phyloP scores from a whole-genome alignment of 2,113 vertebrate genomes.

The Etheostoma cragini region DNA sequence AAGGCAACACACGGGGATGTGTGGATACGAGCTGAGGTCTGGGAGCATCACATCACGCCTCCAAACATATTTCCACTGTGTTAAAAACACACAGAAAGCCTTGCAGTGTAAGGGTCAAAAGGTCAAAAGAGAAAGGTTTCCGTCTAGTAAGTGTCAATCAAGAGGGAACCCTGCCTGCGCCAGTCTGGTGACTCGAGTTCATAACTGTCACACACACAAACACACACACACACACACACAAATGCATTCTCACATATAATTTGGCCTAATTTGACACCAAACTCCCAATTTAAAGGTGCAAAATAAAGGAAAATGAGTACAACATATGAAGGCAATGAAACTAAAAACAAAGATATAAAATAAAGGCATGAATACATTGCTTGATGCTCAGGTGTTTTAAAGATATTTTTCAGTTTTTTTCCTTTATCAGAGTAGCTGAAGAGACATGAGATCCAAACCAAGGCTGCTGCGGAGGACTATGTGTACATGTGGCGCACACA shows the following conservation, averaged over 20 bases:
- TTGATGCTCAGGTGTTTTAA: too few relatives aligned
- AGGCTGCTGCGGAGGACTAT: too few relatives aligned
- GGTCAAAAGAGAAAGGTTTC: constrained; percentile 55
- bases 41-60: background rate
- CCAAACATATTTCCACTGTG: constrained; percentile 30
- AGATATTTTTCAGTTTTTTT: too few relatives aligned
- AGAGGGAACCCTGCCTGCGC: background rate
- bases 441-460: too few relatives aligned
- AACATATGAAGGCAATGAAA: background rate
- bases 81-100: constrained; percentile 36
- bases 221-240: constrained; percentile 14
- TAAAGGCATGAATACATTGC: background rate
- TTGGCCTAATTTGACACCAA: too few relatives aligned
- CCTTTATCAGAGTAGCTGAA: too few relatives aligned
- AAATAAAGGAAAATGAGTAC: too few relatives aligned
- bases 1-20: background rate
- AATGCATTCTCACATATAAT: constrained; percentile 27
- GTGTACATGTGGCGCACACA: too few relatives aligned
- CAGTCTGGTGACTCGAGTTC: constrained; percentile 42
- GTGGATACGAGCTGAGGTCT: background rate
- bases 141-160: constrained; percentile 57
- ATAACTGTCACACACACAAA: background rate
- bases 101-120: constrained; percentile 26
- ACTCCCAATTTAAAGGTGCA: too few relatives aligned
- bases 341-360: background rate